Conservation (phyloP, 2,888 invertebrate species). For the Cactoblastis cactorum region DNA sequence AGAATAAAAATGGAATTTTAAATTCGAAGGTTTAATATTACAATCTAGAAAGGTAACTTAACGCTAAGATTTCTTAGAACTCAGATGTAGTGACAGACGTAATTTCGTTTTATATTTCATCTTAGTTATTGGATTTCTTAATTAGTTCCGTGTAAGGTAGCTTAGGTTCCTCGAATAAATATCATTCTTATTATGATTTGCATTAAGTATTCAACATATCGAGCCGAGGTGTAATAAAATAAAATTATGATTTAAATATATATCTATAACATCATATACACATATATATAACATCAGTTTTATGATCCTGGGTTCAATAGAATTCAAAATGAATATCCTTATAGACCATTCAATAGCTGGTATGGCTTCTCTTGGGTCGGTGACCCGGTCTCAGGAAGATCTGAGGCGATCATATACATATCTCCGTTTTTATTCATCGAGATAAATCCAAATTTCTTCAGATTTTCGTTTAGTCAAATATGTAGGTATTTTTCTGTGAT, state of each 20-base stretch:
- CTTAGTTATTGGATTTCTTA: background rate
- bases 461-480: background rate
- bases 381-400: conserved; percentile 19
- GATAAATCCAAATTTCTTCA: conserved; percentile 29
- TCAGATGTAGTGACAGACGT: background rate
- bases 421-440: conserved; percentile 33
- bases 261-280: background rate
- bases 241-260: background rate
- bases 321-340: background rate
- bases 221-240: no score
- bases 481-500: background rate
- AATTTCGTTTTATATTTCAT: background rate
- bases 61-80: background rate
- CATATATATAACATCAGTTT: background rate
- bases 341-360: background rate
- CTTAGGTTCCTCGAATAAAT: background rate
- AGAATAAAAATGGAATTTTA: background rate
- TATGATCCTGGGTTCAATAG: background rate
- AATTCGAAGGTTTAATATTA: background rate
- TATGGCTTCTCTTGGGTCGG: conserved; percentile 15
- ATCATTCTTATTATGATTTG: background rate
- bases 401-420: conserved; percentile 29
- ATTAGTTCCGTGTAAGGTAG: background rate
- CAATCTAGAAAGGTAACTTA: background rate
- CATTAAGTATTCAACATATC: background rate